Evolutionary conservation across 1,140 invertebrate species (phyloP), one percentile per base, ranked within the genome.

Genomic region (Drosophila nebulosa): DNA sequence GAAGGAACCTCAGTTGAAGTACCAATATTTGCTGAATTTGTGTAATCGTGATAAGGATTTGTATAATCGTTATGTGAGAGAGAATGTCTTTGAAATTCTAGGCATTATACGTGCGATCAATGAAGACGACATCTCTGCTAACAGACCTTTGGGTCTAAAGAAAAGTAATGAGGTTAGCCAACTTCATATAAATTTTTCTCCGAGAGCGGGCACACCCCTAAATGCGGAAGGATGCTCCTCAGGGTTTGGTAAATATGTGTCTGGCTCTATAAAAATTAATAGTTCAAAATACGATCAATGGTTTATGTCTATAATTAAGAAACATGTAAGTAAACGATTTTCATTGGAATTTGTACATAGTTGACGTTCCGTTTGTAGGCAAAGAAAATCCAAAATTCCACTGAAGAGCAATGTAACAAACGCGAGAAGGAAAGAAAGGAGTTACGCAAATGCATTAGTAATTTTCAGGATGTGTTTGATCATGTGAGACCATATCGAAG

Each of bases 381-480:
- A 7, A 14, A 27, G 0, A 22, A 12, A 60, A 12, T 9, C n/a
- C 2, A 21, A 18, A 42, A 32, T 10, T 9, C 7, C 6, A 22
- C n/a, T 22, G 12, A 21, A 7, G 32, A 71, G 4, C 22, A 39
- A n/a, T 59, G 46, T 5, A 26, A 18, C 1, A 55, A 51, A 0
- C 57, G 26, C 0, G 35, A 55, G 12, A 35, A 66, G 12, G 26
- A 55, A 32, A 3, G 18, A 22, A 42, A 56, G 14, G 64, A 78
- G 0, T 7, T 74, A 7, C 57, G 16, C 16, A 65, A 58, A 3
- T 55, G 75, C 14, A 1, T 78, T 2, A 30, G 6, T 18, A 50
- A 16, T 2, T 16, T 69, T 50, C 64, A 78, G 35, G 57, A 78
- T 35, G 18, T 78, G 1, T 0, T 36, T 5, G 76, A 78, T 36